Evolutionary conservation across 2,113 vertebrate genomes (phyloP), one percentile per base, ranked within the genome.

Genomic region (Thryonomys swinderianus): DNA sequence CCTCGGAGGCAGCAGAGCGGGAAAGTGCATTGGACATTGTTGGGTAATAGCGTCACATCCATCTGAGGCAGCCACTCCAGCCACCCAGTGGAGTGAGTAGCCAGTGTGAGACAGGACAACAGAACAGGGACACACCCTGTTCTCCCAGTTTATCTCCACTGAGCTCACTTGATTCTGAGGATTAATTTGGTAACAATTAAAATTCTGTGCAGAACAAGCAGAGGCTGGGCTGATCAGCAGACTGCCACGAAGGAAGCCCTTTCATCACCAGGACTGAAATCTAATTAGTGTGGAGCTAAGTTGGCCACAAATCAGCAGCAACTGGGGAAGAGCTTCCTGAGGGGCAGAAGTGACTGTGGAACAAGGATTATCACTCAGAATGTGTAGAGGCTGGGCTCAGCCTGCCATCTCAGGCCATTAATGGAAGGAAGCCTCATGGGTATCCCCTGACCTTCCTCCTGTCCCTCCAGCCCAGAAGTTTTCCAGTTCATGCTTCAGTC

Each of bases 241-340:
- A 34, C 61, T 74, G 71, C 87, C 83, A 84, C 2, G 25, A 48
- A 74, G 30, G 23, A 9, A 92, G 27, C n/a, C 90, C 95, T 98
- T 97, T 98, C 96, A 91, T 62, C 97, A 96, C 97, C 66, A 12
- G 78, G 9, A 11, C 86, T 0, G 20, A 93, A 97, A 98, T 97
- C 97, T 97, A 98, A 98, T 98, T 97, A 98, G 95, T 59, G n/a
- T 21, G 37, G 97, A 98, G 98, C 98, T 97, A 97, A 67, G 94
- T 71, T n/a, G 55, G 97, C 97, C 97, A 86, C 92, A 96, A 96
- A 94, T 48, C 94, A 93, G 94, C 95, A 93, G 94, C 23, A 12
- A 85, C 82, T 73, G 40, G 57, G 55, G 86, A 40, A 32, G 27
- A 8, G 34, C 59, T 57, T 62, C 7, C 7, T 32, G 20, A 59